Evolutionary conservation across 2,888 invertebrate genomes (phyloP).

Genomic region (Aleiodes alternator): DNA sequence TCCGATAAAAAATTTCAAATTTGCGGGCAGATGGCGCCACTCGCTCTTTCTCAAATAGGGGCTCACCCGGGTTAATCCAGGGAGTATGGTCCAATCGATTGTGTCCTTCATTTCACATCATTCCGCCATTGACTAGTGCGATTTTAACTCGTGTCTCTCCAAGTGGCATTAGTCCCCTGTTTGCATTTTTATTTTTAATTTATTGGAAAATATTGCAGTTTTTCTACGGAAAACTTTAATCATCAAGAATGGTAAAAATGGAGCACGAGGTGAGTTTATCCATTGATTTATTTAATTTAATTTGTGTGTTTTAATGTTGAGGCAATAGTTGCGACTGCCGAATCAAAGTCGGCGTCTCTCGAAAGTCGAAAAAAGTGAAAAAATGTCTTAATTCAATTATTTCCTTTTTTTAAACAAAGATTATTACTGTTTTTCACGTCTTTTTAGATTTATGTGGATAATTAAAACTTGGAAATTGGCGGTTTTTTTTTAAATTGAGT

Average conservation of each 20-base stretch:
- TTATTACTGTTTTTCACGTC: no score
- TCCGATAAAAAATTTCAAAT: neutral
- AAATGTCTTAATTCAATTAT: neutral
- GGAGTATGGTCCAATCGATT: constrained; percentile 62
- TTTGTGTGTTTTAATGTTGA: neutral
- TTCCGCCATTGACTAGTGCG: constrained; percentile 26
- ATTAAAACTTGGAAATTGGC: no score
- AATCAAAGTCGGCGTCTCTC: constrained; percentile 47
- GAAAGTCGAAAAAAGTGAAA: no score
- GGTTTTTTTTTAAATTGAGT: no score
- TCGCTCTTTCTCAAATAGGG: constrained; percentile 55
- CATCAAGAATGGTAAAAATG: constrained; percentile 71
- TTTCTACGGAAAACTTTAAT: constrained; percentile 37
- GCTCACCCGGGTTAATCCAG: constrained; percentile 60
- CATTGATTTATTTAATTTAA: neutral
- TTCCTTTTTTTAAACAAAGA: neutral
- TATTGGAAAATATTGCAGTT: neutral
- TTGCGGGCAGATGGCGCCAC: neutral
- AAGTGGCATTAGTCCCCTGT: neutral
- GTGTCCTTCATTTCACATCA: constrained; percentile 40
- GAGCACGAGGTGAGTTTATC: constrained; percentile 69
- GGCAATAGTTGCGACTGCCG: no score
- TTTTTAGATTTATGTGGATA: no score
- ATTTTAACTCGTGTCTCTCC: neutral
- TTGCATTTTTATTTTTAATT: constrained; percentile 10